Conservation (phyloP, 2,888 invertebrate species). For the Zygothrica quintamaculata region DNA sequence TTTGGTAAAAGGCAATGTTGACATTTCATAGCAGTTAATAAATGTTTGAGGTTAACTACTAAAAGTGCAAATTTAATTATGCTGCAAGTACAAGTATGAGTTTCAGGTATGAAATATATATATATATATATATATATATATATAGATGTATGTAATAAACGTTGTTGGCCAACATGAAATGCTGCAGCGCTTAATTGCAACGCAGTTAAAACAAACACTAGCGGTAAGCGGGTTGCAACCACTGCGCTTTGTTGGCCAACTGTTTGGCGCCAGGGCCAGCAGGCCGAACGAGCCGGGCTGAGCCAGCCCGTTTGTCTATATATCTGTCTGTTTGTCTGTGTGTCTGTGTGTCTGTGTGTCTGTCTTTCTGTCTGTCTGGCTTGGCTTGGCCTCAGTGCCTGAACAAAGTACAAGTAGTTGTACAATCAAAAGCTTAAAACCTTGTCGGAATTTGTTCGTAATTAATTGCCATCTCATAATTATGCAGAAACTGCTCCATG, state of each 20-base stretch:
- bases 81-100: conserved; percentile 31
- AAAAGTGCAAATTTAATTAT: conserved; percentile 70
- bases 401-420: neutral
- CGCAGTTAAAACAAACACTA: conserved; percentile 41
- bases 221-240: conserved; percentile 36
- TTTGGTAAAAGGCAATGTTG: conserved; percentile 35
- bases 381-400: conserved; percentile 1
- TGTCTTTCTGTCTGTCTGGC: conserved; percentile 7
- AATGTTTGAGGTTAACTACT: conserved; percentile 50
- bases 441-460: conserved; percentile 57
- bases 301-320: too few relatives aligned
- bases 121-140: too few relatives aligned
- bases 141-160: neutral
- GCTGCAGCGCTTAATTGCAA: conserved; percentile 56
- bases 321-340: conserved; percentile 4
- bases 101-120: neutral
- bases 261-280: conserved; percentile 43
- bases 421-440: conserved; percentile 33
- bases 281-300: conserved; percentile 9
- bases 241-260: conserved; percentile 53
- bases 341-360: conserved; percentile 10
- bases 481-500: conserved; percentile 45
- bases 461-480: conserved; percentile 67
- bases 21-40: conserved; percentile 52
- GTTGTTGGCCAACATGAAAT: conserved; percentile 37